phyloP scores from a whole-genome alignment of 2,113 vertebrate genomes.

The Apteryx owenii region DNA sequence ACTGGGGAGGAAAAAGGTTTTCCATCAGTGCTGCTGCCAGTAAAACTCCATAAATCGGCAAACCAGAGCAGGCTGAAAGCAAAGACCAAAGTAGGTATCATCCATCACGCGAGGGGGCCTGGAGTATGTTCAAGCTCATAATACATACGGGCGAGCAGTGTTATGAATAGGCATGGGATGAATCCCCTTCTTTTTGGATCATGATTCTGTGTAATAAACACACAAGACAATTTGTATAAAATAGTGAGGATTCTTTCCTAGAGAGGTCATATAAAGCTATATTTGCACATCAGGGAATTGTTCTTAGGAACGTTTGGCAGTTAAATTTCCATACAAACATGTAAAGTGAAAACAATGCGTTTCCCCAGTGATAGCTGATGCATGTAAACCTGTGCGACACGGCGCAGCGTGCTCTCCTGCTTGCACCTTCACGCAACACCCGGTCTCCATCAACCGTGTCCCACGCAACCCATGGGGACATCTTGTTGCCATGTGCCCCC shows the following conservation, averaged over 20 bases:
- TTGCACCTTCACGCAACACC: too few relatives aligned
- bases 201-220: conserved; percentile 52
- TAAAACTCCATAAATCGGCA: conserved; percentile 40
- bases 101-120: conserved; percentile 49
- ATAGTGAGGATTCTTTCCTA: conserved; percentile 68
- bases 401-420: neutral
- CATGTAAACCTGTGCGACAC: neutral
- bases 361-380: neutral
- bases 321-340: neutral
- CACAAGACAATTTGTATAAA: conserved; percentile 59
- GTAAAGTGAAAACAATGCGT: neutral
- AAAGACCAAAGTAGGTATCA: neutral
- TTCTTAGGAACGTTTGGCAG: neutral
- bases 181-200: conserved; percentile 53
- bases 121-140: conserved; percentile 36
- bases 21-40: neutral
- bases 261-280: conserved; percentile 56
- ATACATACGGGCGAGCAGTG: neutral
- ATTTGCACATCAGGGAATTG: conserved; percentile 1
- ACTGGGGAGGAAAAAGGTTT: neutral
- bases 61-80: conserved; percentile 14
- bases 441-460: neutral
- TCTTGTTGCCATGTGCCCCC: neutral
- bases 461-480: too few relatives aligned
- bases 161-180: conserved; percentile 42